Evolutionary conservation across 2,888 invertebrate species (phyloP), one percentile per base, ranked within the genome.

Genomic region (Penaeus monodon): DNA sequence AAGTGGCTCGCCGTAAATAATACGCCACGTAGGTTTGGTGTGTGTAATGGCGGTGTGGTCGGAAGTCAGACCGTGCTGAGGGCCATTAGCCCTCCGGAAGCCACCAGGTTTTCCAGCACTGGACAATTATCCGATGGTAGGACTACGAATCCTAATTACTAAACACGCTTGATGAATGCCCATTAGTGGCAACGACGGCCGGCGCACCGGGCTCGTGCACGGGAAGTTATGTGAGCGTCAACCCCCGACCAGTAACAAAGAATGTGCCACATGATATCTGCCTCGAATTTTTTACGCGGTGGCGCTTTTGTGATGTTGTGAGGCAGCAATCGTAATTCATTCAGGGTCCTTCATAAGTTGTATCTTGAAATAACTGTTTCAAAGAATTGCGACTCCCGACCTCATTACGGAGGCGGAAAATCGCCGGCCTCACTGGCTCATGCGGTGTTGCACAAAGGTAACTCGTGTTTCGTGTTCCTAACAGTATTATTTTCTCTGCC

Each of bases 131-230:
- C 66, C 80, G 66, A 24, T 64, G 29, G 49, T 74, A 86, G 57
- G 77, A 65, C 57, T 38, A 22, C 65, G 66, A 70, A n/a, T 64
- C 80, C 86, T 86, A 86, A 86, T 86, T 86, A 86, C 82, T 86
- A 64, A 38, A 86, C 86, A 49, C 82, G 68, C 78, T 77, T 86
- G 86, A 86, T 81, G 86, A 81, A 86, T 81, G 82, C 73, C 80
- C 33, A 85, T 86, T 82, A 86, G 63, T n/a, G 68, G 77, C 44
- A 65, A 81, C 38, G 76, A n/a, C n/a, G 86, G 66, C 63, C 66
- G n/a, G 64, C 49, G 66, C 76, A 70, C 33, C 63, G 77, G 38
- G 27, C 77, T 66, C 38, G 44, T 74, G 38, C 85, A 81, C 81
- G 63, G 63, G 44, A 49, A 81, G 66, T 86, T 66, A 76, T 70